phyloP scores from a whole-genome alignment of 2,888 invertebrate species.

The Seira ritae region DNA sequence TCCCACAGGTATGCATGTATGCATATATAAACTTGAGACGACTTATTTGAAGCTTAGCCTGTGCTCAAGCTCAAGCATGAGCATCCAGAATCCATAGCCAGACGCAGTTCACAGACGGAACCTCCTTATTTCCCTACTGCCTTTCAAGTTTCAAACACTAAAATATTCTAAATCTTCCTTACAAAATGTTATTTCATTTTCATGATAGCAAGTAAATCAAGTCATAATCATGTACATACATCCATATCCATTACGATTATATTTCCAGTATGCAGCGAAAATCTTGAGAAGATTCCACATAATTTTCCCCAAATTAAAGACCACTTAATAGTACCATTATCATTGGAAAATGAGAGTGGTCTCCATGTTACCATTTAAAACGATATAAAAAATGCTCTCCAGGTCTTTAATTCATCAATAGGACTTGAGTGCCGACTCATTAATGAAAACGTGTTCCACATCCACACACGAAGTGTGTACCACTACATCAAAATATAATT shows the following conservation, averaged over 20 bases:
- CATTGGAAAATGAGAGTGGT: too few species aligned
- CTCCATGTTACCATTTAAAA: too few species aligned
- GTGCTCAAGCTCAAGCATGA: too few species aligned
- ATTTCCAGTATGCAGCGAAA: not conserved
- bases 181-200: not conserved
- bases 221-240: not conserved
- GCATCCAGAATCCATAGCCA: too few species aligned
- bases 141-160: not conserved
- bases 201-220: not conserved
- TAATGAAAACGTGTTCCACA: too few species aligned
- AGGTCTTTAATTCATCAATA: not conserved
- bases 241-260: not conserved
- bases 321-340: not conserved
- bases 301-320: conserved; percentile 11
- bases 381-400: not conserved
- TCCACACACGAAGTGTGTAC: not conserved
- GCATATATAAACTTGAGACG: too few species aligned
- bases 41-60: too few species aligned
- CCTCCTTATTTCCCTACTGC: not conserved
- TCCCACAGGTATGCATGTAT: too few species aligned
- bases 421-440: not conserved
- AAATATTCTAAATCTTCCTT: too few species aligned
- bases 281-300: conserved; percentile 7
- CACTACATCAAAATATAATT: not conserved
- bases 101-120: too few species aligned